Conservation (phyloP, 2,797 vertebrate genomes). For the Aphelocoma californica region DNA sequence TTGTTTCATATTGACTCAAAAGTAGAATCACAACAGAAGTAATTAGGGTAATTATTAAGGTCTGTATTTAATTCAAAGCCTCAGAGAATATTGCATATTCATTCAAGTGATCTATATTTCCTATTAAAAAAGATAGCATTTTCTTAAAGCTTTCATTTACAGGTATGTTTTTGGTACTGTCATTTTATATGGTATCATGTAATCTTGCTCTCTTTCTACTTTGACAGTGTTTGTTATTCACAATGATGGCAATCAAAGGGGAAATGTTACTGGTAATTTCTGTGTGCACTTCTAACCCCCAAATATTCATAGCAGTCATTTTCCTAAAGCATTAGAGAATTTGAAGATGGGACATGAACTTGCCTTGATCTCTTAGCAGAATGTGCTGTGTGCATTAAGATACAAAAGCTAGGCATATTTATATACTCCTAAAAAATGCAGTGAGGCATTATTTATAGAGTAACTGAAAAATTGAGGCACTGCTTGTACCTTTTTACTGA, state of each 20-base stretch:
- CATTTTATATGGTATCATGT: slow-evolving; percentile 45
- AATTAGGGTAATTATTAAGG: slow-evolving; percentile 73
- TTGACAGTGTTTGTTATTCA: slow-evolving; percentile 57
- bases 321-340: not conserved
- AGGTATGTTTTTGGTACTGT: slow-evolving; percentile 53
- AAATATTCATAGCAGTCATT: slow-evolving; percentile 44
- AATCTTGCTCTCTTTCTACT: slow-evolving; percentile 35
- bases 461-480: not conserved
- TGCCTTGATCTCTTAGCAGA: slow-evolving; percentile 1
- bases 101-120: slow-evolving; percentile 49
- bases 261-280: slow-evolving; percentile 51
- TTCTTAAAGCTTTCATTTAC: slow-evolving; percentile 42
- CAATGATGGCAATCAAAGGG: slow-evolving; percentile 48
- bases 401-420: not conserved
- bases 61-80: slow-evolving; percentile 67
- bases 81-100: slow-evolving; percentile 56
- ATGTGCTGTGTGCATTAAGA: not conserved
- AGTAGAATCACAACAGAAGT: slow-evolving; percentile 71
- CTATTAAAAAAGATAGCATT: not conserved
- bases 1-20: slow-evolving; percentile 71
- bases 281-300: slow-evolving; percentile 16
- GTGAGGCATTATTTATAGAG: not conserved
- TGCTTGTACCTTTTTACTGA: not conserved
- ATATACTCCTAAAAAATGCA: not conserved
- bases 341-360: slow-evolving; percentile 1